Conservation (phyloP, 1,140 invertebrate genomes). For the Zaprionus capensis region DNA sequence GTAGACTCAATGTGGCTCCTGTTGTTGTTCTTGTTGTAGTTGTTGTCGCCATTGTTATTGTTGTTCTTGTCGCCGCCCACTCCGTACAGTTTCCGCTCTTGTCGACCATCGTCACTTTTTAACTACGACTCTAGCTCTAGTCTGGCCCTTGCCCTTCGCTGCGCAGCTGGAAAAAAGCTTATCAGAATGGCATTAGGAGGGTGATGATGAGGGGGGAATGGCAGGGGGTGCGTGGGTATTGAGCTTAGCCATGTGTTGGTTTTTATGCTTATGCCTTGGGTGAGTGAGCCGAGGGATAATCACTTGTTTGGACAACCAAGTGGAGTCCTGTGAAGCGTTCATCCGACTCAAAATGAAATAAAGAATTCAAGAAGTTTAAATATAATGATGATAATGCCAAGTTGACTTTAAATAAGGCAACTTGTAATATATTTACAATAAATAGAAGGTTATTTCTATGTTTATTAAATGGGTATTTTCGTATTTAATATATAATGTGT, state of each 20-base stretch:
- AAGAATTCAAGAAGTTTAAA: background rate
- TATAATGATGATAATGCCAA: background rate
- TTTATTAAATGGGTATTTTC: no score
- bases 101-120: constrained; percentile 42
- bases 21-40: constrained; percentile 22
- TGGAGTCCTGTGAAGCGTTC: background rate
- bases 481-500: rapidly evolving
- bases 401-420: background rate
- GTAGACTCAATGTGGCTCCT: constrained; percentile 59
- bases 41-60: constrained; percentile 12
- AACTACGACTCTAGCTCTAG: constrained; percentile 27
- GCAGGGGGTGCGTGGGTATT: background rate
- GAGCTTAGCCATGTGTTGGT: constrained; percentile 40
- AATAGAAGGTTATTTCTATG: no score
- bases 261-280: constrained; percentile 22
- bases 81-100: constrained; percentile 21
- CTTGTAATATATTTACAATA: background rate
- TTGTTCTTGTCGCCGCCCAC: constrained; percentile 24
- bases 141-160: constrained; percentile 62
- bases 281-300: constrained; percentile 18
- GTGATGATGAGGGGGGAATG: background rate
- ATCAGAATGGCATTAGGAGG: constrained; percentile 48
- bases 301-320: constrained; percentile 18
- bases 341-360: background rate
- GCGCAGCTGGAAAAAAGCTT: constrained; percentile 33